Evolutionary conservation across 2,113 vertebrate genomes (phyloP), one percentile per base, ranked within the genome.

Genomic region (Ciconia boyciana): DNA sequence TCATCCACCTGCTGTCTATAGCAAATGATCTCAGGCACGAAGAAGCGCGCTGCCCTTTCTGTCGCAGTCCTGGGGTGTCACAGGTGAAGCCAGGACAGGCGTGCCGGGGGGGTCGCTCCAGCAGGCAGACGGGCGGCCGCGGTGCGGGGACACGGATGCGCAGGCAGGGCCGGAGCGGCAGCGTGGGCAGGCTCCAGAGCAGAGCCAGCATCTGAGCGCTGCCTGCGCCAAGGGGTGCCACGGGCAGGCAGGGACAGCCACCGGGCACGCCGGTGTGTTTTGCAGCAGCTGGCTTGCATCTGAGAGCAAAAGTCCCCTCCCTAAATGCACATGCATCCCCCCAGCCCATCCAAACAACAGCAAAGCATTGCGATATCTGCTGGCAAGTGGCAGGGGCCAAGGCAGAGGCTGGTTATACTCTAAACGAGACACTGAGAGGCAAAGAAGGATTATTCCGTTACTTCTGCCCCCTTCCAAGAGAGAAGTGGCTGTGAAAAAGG

Each of bases 1-100:
- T 94, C 52, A 54, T 17, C 75, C 32, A 12, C 39, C 62, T 52
- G 46, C 41, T 31, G 7, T n/a, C 58, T 84, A 84, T 6, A 94
- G 94, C 60, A 74, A 65, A 64, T 82, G 19, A 87, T 17, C 46
- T 96, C 93, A 97, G 80, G 60, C 78, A n/a, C 4, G 16, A 78
- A 65, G 77, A 51, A 92, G 48, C 5, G 1, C 3, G 34, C 39
- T 93, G 78, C 71, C 70, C 94, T 96, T 87, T 92, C 85, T 51
- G 66, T 39, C 24, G 25, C 72, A 90, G 71, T 86, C 82, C 87
- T 93, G 86, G 71, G 49, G 39, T 85, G 81, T 94, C 62, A 64
- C 70, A 84, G 58, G 76, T 3, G 2, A 88, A 82, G 69, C 32
- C 62, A 93, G 88, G 66, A 46, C 57, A 86, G 41, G 32, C 32